Evolutionary conservation across 2,888 invertebrate species (phyloP).

Genomic region (Chymomyza amoena): DNA sequence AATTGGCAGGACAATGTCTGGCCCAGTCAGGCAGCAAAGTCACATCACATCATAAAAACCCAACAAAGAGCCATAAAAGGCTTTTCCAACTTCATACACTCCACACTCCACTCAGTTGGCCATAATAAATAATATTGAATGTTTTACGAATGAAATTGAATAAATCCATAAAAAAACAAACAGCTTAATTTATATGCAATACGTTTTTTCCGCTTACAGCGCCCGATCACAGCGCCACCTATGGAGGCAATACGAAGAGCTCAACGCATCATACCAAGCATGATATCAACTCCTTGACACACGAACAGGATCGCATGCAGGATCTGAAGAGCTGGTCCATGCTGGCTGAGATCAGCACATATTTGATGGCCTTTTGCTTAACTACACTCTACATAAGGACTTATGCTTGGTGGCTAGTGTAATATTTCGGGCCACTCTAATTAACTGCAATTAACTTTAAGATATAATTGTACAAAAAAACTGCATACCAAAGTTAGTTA

Average conservation of each 20-base stretch:
- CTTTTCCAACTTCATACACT: neutral
- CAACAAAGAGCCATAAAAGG: constrained; percentile 39
- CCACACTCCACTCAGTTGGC: constrained; percentile 14
- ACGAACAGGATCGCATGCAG: constrained; percentile 74
- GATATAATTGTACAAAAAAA: constrained; percentile 51
- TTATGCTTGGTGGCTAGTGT: no score
- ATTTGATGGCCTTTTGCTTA: neutral
- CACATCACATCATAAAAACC: neutral
- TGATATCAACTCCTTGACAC: constrained; percentile 76
- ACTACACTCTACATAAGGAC: neutral
- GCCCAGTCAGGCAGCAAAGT: constrained; percentile 16
- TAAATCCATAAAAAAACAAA: neutral
- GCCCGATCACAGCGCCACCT: constrained; percentile 74
- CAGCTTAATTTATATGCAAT: no score
- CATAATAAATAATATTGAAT: neutral
- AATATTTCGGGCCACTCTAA: neutral
- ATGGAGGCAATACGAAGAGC: constrained; percentile 72
- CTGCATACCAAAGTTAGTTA: constrained; percentile 21
- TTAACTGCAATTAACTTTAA: neutral
- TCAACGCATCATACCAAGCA: constrained; percentile 58
- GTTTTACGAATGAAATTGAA: neutral
- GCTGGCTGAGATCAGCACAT: neutral
- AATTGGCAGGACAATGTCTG: constrained; percentile 44
- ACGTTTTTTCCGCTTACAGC: constrained; percentile 52
- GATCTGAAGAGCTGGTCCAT: constrained; percentile 45